phyloP scores from a whole-genome alignment of 2,888 invertebrate species.

The Tupiocoris notatus region DNA sequence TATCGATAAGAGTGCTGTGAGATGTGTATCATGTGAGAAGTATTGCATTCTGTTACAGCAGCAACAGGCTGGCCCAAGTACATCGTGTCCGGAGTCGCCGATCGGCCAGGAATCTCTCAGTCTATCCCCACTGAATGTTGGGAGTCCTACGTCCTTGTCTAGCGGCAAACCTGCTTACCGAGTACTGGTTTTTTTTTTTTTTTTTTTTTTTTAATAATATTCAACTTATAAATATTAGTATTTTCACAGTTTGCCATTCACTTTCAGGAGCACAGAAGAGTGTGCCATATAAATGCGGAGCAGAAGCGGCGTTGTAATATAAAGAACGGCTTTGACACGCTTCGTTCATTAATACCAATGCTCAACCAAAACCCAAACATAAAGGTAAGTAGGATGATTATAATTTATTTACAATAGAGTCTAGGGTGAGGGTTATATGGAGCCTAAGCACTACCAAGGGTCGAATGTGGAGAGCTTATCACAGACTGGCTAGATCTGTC shows the following conservation, averaged over 20 bases:
- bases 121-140: constrained; percentile 49
- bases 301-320: constrained; percentile 94
- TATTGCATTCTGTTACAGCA: too few species aligned
- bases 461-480: too few species aligned
- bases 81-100: constrained; percentile 33
- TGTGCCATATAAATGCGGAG: constrained; percentile 91
- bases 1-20: too few species aligned
- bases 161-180: constrained; percentile 31
- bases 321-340: constrained; percentile 92
- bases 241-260: too few species aligned
- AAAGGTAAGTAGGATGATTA: constrained; percentile 70
- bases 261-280: constrained; percentile 69
- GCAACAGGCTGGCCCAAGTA: constrained; percentile 20
- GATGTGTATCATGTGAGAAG: too few species aligned
- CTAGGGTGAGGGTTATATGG: too few species aligned
- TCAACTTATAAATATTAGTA: too few species aligned
- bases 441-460: too few species aligned
- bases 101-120: constrained; percentile 48
- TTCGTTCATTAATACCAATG: constrained; percentile 89
- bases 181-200: too few species aligned
- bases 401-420: too few species aligned
- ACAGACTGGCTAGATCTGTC: too few species aligned
- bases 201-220: too few species aligned
- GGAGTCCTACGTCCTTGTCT: constrained; percentile 47
- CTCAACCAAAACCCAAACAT: constrained; percentile 85